These are phyloP conservation scores for Volucella zonaria DNA, from an alignment of 2,888 invertebrate genomes.

Conservation along the genomic window DNA sequence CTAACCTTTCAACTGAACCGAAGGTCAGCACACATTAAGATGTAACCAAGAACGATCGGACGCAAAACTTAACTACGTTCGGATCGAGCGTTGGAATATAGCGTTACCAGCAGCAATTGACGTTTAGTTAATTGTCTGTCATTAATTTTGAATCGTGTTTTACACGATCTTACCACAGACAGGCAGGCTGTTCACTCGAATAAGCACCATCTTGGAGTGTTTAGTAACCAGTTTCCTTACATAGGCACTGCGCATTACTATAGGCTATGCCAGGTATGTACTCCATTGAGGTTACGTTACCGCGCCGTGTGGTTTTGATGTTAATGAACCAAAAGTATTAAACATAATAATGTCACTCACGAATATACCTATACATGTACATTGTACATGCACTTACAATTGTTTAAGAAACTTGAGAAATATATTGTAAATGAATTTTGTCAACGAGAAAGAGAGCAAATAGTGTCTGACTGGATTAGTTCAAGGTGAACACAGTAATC, in stretches of 20 bases:
- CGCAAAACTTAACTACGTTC: not conserved
- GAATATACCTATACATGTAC: too few relatives aligned
- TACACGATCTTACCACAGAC: conserved; percentile 15
- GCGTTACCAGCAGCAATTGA: conserved; percentile 15
- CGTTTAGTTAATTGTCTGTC: conserved; percentile 52
- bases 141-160: conserved; percentile 60
- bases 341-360: not conserved
- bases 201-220: conserved; percentile 8
- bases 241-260: conserved; percentile 2
- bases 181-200: conserved; percentile 33
- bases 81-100: not conserved
- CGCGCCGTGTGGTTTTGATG: conserved; percentile 13
- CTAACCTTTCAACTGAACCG: conserved; percentile 50
- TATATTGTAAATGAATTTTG: conserved; percentile 13
- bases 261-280: not conserved
- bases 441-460: not conserved
- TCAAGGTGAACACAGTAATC: not conserved
- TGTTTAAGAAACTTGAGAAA: conserved; percentile 9
- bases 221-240: conserved; percentile 45
- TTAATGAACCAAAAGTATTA: conserved; percentile 14
- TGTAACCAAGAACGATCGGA: conserved; percentile 8
- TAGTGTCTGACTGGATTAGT: not conserved
- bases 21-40: conserved; percentile 48
- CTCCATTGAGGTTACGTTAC: conserved; percentile 1
- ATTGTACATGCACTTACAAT: not conserved